Evolutionary conservation across 1,140 invertebrate genomes (phyloP), one percentile per base, ranked within the genome.

Genomic region (Psilanteris sp.): DNA sequence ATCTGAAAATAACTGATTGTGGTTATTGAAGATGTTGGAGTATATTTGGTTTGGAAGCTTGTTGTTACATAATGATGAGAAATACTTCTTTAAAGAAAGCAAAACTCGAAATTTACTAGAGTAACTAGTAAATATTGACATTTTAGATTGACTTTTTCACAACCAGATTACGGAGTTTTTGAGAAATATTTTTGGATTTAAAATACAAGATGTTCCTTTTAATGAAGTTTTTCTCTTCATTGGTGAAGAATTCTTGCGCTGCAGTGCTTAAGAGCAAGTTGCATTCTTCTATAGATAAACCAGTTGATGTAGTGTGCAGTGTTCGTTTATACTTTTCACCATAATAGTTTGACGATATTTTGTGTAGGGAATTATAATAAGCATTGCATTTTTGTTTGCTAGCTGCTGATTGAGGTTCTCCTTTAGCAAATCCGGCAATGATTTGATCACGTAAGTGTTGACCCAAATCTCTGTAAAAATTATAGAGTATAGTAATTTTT

Each of bases 381-480:
- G 88, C 87, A 52, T 91, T 90, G 81, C 94, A 94, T 32, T 71
- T 61, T 6, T 7, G 14, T 62, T 14, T 13, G n/a, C 72, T 90
- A 78, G 55, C 91, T 88, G 50, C 57, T 88, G 86, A 36, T 71
- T 83, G 34, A 89, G 79, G 68, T 62, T 91, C 90, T 27, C 91
- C 90, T 54, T 90, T 88, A 34, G 90, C 88, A 81, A 95, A 95
- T 1, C 91, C 89, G 67, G 85, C 76, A 77, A 92, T 92, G 0
- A 96, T 81, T 86, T 92, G 90, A 20, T 93, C 89, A 71, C 94
- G 90, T 62, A 97, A 91, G 79, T 92, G 90, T 79, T 93, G 91
- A 46, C 93, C 93, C 31, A 96, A 86, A 87, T 96, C 95, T 80
- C 95, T 95, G n/a, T n/a, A n/a, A n/a, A n/a, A n/a, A n/a, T n/a